Evolutionary conservation across 2,888 invertebrate species (phyloP).

Genomic region (Drosophila testacea): DNA sequence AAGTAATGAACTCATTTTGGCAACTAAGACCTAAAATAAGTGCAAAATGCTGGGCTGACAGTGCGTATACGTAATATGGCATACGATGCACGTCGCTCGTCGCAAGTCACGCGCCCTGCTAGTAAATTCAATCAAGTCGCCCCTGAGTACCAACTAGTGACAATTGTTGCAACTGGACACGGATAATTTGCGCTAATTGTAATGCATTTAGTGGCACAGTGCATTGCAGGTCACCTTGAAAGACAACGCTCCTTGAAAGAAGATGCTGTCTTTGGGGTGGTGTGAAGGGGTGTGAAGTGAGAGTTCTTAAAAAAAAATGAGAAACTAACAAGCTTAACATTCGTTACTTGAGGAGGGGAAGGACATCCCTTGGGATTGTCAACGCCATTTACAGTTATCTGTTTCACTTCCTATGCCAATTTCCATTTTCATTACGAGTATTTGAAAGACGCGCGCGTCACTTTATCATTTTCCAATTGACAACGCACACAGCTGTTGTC

Average conservation of each 20-base stretch:
- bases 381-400: slow-evolving; percentile 55
- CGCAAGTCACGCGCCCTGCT: slow-evolving; percentile 66
- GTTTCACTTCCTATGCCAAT: slow-evolving; percentile 66
- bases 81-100: slow-evolving; percentile 47
- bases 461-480: slow-evolving; percentile 80
- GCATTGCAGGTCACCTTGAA: slow-evolving; percentile 53
- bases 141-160: slow-evolving; percentile 37
- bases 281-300: background rate
- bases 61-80: slow-evolving; percentile 49
- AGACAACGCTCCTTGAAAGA: background rate
- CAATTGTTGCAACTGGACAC: slow-evolving; percentile 70
- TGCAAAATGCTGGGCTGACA: slow-evolving; percentile 18
- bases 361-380: slow-evolving; percentile 35
- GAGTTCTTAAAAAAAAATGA: slow-evolving; percentile 8
- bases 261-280: too few relatives aligned
- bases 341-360: background rate
- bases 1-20: slow-evolving; percentile 15
- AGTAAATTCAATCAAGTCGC: slow-evolving; percentile 76
- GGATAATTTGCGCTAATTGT: slow-evolving; percentile 75
- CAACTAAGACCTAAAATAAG: slow-evolving; percentile 3
- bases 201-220: slow-evolving; percentile 65
- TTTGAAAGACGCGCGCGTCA: slow-evolving; percentile 47
- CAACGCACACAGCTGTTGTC: slow-evolving; percentile 73
- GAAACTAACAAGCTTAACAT: slow-evolving; percentile 54
- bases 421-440: slow-evolving; percentile 58